These are phyloP conservation scores for Athalia rosae DNA, from an alignment of 2,888 invertebrate genomes.

Conservation along the genomic window DNA sequence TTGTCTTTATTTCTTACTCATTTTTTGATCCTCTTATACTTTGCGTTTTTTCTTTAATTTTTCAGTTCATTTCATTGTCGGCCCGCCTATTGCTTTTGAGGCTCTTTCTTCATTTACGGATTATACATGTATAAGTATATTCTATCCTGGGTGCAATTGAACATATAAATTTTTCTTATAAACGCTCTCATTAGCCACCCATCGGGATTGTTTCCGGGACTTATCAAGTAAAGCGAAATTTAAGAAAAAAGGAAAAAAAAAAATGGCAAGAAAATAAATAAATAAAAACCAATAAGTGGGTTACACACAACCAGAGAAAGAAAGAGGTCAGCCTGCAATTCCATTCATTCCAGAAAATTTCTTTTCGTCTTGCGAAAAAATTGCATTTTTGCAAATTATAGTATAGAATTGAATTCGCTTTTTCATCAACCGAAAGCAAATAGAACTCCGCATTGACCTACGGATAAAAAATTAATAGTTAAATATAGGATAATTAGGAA, in stretches of 20 bases:
- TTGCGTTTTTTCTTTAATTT: constrained; percentile 25
- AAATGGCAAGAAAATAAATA: constrained; percentile 47
- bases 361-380: too few species aligned
- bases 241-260: constrained; percentile 47
- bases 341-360: not conserved
- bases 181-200: constrained; percentile 18
- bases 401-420: too few species aligned
- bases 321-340: constrained; percentile 28
- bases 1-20: constrained; percentile 47
- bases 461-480: constrained; percentile 1
- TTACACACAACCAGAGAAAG: constrained; percentile 28
- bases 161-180: constrained; percentile 25
- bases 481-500: constrained; percentile 1
- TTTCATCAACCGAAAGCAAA: too few species aligned
- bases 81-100: constrained; percentile 18
- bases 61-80: constrained; percentile 39
- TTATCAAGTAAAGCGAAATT: constrained; percentile 45
- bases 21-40: constrained; percentile 46
- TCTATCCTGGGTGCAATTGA: constrained; percentile 39
- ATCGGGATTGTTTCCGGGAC: constrained; percentile 39
- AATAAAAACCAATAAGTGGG: constrained; percentile 18
- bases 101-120: not conserved
- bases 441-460: not conserved
- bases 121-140: not conserved
- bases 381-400: too few species aligned